Percentiles rank a stretch among this genome's conserved stretches.
phyloP scores from a whole-genome alignment of 2,113 vertebrate species.

The Pteropus alecto region DNA sequence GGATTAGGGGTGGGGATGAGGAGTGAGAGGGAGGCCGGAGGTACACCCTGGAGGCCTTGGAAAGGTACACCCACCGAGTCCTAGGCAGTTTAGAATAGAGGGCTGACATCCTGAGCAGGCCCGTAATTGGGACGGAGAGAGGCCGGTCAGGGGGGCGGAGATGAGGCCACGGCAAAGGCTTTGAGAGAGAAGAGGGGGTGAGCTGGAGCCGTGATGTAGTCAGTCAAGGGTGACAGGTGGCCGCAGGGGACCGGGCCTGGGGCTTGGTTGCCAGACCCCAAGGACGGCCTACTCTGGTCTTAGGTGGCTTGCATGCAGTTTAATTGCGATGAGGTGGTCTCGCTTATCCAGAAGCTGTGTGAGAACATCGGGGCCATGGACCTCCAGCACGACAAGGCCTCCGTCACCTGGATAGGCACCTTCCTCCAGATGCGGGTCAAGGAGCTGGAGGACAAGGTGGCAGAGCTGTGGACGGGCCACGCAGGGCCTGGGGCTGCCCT shows the following conservation, averaged over 20 bases:
- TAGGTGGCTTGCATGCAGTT: conserved; percentile 62
- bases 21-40: too few species aligned
- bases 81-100: background rate
- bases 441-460: conserved; percentile 74
- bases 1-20: background rate
- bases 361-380: conserved; percentile 65
- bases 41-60: accelerated
- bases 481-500: background rate
- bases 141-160: accelerated
- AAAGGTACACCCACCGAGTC: too few species aligned
- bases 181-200: background rate
- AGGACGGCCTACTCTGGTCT: background rate
- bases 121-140: accelerated
- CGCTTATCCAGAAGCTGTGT: conserved; percentile 67
- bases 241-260: background rate
- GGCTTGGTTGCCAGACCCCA: accelerated
- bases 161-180: background rate
- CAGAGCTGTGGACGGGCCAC: accelerated
- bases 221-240: accelerated
- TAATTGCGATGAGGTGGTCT: conserved; percentile 59
- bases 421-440: conserved; percentile 64
- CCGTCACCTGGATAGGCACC: conserved; percentile 60
- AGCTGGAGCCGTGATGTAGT: background rate
- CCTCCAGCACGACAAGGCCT: conserved; percentile 58
- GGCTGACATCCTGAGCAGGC: background rate